These are phyloP conservation scores for Nomada flava DNA, from an alignment of 2,888 invertebrate species.

Conservation along the genomic window DNA sequence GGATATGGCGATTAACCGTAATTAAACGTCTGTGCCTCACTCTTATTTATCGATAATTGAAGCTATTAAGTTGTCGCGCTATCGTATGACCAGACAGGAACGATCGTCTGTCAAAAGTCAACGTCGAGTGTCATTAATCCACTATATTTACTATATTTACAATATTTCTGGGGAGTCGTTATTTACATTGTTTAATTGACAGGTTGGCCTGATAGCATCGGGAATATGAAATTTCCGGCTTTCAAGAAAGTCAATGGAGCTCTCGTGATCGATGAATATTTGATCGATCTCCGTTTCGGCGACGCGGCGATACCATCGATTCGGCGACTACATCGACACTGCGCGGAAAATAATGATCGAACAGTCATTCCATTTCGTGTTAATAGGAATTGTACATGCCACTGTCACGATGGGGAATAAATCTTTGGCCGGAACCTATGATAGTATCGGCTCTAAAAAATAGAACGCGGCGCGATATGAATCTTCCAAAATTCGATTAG, in stretches of 20 bases:
- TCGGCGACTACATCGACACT: constrained; percentile 12
- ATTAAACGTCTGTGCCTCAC: constrained; percentile 30
- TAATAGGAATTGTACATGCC: not conserved
- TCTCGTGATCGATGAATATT: constrained; percentile 50
- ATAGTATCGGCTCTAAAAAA: constrained; percentile 40
- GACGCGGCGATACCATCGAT: constrained; percentile 18
- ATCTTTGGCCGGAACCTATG: constrained; percentile 18
- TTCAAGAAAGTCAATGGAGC: constrained; percentile 13
- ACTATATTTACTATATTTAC: constrained; percentile 27
- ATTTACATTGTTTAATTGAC: constrained; percentile 68
- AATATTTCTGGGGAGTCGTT: constrained; percentile 47
- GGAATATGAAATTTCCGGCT: constrained; percentile 40
- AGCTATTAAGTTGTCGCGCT: constrained; percentile 20
- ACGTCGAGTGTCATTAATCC: constrained; percentile 28
- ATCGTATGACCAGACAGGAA: constrained; percentile 12
- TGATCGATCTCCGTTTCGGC: constrained; percentile 35
- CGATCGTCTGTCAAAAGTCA: constrained; percentile 2
- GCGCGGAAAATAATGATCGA: constrained; percentile 38
- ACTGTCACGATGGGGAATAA: constrained; percentile 22
- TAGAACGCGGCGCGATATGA: constrained; percentile 25
- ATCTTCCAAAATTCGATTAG: constrained; percentile 25
- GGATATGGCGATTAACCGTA: constrained; percentile 29
- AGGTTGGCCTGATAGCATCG: constrained; percentile 59
- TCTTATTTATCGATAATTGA: constrained; percentile 52
- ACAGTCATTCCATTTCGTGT: constrained; percentile 18